A percentile compares a stretch with the other conserved stretches of the same genome.
phyloP scores from a whole-genome alignment of 1,140 invertebrate species.

The Papilio polyxenes region DNA sequence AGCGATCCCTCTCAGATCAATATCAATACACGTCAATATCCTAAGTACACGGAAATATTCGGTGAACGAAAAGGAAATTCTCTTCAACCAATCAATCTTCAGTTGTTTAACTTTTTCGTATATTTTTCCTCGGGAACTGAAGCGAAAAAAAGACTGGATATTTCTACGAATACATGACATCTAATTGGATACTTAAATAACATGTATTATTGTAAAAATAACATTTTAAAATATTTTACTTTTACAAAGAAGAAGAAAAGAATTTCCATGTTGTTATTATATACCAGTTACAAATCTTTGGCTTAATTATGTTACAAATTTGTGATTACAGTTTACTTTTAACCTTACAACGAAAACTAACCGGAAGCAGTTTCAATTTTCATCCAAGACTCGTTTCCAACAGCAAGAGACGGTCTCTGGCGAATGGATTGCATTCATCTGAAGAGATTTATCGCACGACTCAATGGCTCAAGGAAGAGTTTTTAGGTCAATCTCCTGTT shows the following conservation, averaged over 20 bases:
- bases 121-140: neutral
- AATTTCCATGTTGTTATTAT: neutral
- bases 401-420: neutral
- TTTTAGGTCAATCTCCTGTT: neutral
- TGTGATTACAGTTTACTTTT: neutral
- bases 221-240: too few species aligned
- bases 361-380: neutral
- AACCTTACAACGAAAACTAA: neutral
- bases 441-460: neutral
- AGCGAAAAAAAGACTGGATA: neutral
- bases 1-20: neutral
- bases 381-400: neutral
- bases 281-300: neutral
- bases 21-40: conserved; percentile 23
- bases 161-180: neutral
- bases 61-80: conserved; percentile 9
- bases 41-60: conserved; percentile 26
- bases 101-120: neutral
- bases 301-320: neutral
- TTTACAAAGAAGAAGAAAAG: neutral
- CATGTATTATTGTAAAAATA: neutral
- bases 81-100: conserved; percentile 10
- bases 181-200: neutral
- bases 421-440: conserved; percentile 28
- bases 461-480: conserved; percentile 1